Conservation (phyloP, 2,888 invertebrate species). For the Atethmia centrago region DNA sequence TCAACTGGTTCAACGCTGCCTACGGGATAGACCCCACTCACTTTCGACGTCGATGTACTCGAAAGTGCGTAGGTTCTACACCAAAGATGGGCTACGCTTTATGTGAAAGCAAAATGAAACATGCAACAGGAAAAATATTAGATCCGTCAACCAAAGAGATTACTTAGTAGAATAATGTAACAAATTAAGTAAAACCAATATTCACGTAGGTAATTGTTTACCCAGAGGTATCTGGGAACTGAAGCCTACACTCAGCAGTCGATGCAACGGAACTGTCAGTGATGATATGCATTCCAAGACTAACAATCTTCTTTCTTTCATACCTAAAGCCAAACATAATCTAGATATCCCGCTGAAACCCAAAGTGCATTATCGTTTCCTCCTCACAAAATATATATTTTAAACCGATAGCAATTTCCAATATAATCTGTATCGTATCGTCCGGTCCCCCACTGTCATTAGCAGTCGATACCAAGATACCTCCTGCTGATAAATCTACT, state of each 20-base stretch:
- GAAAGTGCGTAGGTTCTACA: slow-evolving; percentile 49
- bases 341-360: slow-evolving; percentile 2
- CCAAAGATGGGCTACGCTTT: slow-evolving; percentile 8
- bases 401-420: slow-evolving; percentile 64
- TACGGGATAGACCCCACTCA: slow-evolving; percentile 56
- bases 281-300: background rate
- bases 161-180: background rate
- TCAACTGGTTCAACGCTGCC: slow-evolving; percentile 51
- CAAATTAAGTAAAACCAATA: background rate
- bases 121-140: background rate
- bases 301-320: background rate
- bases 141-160: background rate
- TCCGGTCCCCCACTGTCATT: slow-evolving; percentile 68
- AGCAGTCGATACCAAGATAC: slow-evolving; percentile 70
- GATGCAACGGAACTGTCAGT: background rate
- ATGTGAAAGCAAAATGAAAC: slow-evolving; percentile 10
- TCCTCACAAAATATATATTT: slow-evolving; percentile 56
- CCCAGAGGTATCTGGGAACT: no score
- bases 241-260: background rate
- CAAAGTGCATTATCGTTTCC: slow-evolving; percentile 27
- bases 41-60: slow-evolving; percentile 22
- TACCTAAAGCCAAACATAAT: background rate
- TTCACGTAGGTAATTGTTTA: background rate
- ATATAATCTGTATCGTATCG: slow-evolving; percentile 68
- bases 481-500: slow-evolving; percentile 68